phyloP scores from a whole-genome alignment of 2,888 invertebrate genomes.

The Diarsia dahlii region DNA sequence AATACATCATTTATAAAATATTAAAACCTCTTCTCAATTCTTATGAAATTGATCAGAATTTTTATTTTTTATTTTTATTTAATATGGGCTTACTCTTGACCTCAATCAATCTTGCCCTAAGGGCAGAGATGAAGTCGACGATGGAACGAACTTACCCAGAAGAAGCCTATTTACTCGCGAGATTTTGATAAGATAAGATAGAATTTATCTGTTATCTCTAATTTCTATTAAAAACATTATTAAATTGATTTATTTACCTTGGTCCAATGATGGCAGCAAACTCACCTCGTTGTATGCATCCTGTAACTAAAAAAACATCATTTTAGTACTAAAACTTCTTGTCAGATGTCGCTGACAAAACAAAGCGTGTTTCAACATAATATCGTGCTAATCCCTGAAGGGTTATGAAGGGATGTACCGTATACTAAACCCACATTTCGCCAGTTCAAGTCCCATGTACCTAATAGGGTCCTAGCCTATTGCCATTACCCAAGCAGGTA shows the following conservation, averaged over 20 bases:
- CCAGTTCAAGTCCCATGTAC: too few species aligned
- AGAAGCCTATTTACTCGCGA: too few species aligned
- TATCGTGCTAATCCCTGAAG: too few species aligned
- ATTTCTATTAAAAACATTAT: background rate
- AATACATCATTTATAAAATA: background rate
- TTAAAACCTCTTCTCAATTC: background rate
- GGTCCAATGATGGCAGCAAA: conserved; percentile 86
- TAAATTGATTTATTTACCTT: conserved; percentile 74
- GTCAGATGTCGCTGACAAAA: background rate
- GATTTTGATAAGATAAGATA: background rate
- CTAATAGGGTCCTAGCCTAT: too few species aligned
- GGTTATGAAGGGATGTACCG: too few species aligned
- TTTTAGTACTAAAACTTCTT: background rate
- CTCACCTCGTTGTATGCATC: conserved; percentile 80
- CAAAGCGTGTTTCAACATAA: background rate
- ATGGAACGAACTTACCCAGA: too few species aligned
- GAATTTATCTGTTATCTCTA: background rate
- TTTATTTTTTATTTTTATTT: too few species aligned
- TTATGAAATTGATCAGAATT: background rate
- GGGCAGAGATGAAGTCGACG: too few species aligned
- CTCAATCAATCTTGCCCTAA: too few species aligned
- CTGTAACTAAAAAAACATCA: conserved; percentile 76
- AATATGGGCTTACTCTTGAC: too few species aligned
- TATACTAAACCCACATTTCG: too few species aligned
- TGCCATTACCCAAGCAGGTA: too few species aligned